A percentile compares a stretch with the other conserved stretches of the same genome.
These are phyloP conservation scores for Pseudomugil gertrudae DNA, from an alignment of 2,797 vertebrate genomes.

Conservation along the genomic window DNA sequence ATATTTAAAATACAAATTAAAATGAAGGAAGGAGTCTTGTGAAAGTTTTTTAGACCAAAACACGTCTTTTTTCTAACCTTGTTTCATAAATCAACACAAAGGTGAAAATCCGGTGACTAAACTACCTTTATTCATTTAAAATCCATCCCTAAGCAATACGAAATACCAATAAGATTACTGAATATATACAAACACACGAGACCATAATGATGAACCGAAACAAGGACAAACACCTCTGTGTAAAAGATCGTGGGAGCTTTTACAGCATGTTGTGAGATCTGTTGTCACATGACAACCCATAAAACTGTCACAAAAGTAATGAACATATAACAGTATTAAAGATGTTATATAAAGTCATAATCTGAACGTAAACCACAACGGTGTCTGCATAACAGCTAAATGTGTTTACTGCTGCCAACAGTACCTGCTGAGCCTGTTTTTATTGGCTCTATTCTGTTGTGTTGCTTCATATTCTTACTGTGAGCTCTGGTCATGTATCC, in stretches of 20 bases:
- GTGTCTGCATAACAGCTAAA: conserved; percentile 2
- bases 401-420: conserved; percentile 21
- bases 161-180: background rate
- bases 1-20: background rate
- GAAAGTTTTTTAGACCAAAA: too few species aligned
- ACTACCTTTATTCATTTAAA: background rate
- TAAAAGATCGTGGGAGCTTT: background rate
- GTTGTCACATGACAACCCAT: background rate
- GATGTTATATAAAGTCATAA: conserved; percentile 1
- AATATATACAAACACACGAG: background rate
- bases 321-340: background rate
- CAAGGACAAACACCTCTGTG: background rate
- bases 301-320: background rate
- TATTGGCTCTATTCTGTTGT: conserved; percentile 7
- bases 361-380: background rate
- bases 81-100: background rate
- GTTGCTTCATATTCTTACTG: conserved; percentile 6
- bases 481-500: background rate
- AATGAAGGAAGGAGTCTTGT: background rate
- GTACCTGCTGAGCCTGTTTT: conserved; percentile 21
- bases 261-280: background rate
- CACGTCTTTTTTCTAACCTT: too few species aligned
- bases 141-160: background rate
- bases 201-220: background rate
- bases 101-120: background rate